phyloP scores from a whole-genome alignment of 1,140 invertebrate species.

The Diprion similis region DNA sequence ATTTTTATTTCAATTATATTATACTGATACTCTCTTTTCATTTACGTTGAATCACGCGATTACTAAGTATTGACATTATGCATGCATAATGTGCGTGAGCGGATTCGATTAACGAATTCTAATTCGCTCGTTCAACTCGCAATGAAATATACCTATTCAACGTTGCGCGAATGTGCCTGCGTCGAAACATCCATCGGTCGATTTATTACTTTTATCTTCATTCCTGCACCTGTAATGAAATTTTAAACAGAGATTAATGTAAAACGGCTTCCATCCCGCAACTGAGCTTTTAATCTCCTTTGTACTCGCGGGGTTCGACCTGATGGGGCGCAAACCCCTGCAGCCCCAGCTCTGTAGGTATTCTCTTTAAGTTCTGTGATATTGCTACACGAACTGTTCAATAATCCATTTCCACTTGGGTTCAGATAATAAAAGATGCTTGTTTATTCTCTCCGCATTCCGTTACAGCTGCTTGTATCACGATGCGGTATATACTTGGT shows the following conservation, averaged over 20 bases:
- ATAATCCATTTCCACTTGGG: not conserved
- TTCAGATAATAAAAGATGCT: too few species aligned
- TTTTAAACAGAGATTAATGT: slow-evolving; percentile 6
- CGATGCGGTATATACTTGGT: too few species aligned
- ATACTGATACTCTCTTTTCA: not conserved
- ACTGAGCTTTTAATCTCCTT: not conserved
- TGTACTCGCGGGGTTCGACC: not conserved
- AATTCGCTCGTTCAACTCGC: not conserved
- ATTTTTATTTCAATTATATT: not conserved
- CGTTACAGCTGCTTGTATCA: too few species aligned
- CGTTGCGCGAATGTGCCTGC: too few species aligned
- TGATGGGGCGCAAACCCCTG: not conserved
- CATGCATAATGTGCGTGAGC: not conserved
- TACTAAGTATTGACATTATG: not conserved
- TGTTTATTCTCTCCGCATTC: too few species aligned
- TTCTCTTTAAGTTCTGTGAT: not conserved
- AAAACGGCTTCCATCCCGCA: not conserved
- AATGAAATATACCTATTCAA: too few species aligned
- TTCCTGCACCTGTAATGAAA: not conserved
- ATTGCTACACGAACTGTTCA: not conserved
- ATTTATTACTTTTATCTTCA: not conserved
- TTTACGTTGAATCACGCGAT: not conserved
- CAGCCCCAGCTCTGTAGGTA: not conserved
- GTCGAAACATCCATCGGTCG: not conserved
- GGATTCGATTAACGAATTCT: not conserved